Percentiles rank a stretch among this genome's conserved stretches.
Evolutionary conservation across 2,797 vertebrate genomes (phyloP).

Genomic region (Steatocranus sp.): DNA sequence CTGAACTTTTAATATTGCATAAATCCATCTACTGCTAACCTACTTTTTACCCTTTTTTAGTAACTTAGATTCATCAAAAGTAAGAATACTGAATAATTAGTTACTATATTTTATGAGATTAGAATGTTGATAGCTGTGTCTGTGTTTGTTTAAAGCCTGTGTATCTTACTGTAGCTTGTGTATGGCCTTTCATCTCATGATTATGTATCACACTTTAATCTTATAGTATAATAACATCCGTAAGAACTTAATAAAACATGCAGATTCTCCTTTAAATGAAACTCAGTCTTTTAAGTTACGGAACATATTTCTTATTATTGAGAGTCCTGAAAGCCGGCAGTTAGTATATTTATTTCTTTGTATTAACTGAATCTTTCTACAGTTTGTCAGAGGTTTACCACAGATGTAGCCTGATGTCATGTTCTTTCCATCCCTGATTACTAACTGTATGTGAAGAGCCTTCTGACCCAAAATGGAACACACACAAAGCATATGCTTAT

Average conservation of each 20-base stretch:
- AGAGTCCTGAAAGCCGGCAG: background rate
- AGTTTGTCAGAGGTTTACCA: background rate
- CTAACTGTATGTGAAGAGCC: constrained; percentile 56
- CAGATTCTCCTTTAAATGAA: background rate
- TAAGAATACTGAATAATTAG: background rate
- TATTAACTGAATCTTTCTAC: background rate
- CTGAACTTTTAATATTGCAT: background rate
- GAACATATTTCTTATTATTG: background rate
- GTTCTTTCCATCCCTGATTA: constrained; percentile 17
- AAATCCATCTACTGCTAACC: background rate
- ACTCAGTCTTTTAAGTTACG: background rate
- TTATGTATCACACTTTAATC: background rate
- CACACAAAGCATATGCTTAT: constrained; percentile 63
- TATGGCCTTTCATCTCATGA: background rate
- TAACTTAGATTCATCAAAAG: background rate
- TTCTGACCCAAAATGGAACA: constrained; percentile 48
- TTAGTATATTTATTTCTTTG: background rate
- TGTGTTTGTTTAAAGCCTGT: background rate
- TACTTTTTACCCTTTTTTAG: background rate
- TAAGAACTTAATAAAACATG: background rate
- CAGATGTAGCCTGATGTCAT: background rate
- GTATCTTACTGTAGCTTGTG: background rate
- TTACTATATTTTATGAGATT: background rate
- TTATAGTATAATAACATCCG: background rate
- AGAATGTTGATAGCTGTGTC: background rate